Evolutionary conservation across 2,797 vertebrate species (phyloP), one percentile per base, ranked within the genome.

Genomic region (Lepilemur septentrionalis): DNA sequence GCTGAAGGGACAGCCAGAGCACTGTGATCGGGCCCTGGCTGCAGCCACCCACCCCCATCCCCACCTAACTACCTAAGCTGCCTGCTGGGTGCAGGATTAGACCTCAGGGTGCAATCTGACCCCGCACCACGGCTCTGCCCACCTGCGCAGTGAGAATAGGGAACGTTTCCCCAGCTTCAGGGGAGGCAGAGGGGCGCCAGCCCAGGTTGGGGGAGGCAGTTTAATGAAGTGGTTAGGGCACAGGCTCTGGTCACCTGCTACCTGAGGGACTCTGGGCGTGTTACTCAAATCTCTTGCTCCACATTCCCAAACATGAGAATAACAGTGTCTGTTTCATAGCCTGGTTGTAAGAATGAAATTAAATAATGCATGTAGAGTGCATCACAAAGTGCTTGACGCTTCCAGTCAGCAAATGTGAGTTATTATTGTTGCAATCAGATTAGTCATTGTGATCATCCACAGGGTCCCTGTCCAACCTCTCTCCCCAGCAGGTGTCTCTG

Each of bases 1-100:
- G 41, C 97, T 97, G 97, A 97, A 97, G 78, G 98, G 98, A 97
- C 90, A 95, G 97, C 98, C 97, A 96, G 97, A 97, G 98, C 95
- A 94, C 94, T 96, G 98, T 97, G 94, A 98, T 96, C 96, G 82
- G 94, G 94, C 38, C n/a, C 73, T 18, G 94, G 86, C 93, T 92
- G 83, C 55, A 88, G 81, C 83, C 96, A 48, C 93, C 83, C 22
- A 38, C 59, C 91, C 38, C 18, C 1, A 72, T 78, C 82, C 95
- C 91, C 84, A 96, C n/a, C 80, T 70, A 73, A 63, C 91, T 83
- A 95, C 96, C 92, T 50, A 89, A 15, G 93, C 63, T 30, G 94
- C 93, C 89, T n/a, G 22, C 46, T 15, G 80, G 90, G 93, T 72
- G 79, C 20, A 65, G 81, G 85, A 82, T 89, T 79, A 93, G 78